Evolutionary conservation across 1,140 invertebrate genomes (phyloP).

Genomic region (Alviniconcha marisindica): DNA sequence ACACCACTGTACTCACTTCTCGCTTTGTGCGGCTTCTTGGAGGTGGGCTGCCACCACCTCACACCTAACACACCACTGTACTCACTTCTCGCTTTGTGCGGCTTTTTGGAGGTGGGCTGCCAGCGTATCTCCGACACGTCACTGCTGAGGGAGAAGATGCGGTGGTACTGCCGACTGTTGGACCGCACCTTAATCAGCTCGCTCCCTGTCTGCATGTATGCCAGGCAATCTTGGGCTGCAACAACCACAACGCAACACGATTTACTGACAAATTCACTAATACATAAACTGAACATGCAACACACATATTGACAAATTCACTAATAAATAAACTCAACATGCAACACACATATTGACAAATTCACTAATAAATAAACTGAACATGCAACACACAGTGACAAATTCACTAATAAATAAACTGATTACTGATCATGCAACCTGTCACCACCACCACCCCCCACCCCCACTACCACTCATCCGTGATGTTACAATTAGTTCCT

Average conservation of each 20-base stretch:
- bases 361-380: not conserved
- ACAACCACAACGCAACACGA: constrained; percentile 40
- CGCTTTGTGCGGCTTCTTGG: constrained; percentile 83
- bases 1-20: constrained; percentile 76
- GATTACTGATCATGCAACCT: too few relatives aligned
- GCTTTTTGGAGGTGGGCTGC: constrained; percentile 82
- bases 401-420: not conserved
- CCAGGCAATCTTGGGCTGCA: constrained; percentile 81
- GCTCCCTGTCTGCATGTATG: constrained; percentile 81
- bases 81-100: constrained; percentile 81
- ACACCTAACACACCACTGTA: constrained; percentile 44
- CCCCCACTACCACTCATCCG: too few relatives aligned
- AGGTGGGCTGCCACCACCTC: constrained; percentile 81
- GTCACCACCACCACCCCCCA: too few relatives aligned
- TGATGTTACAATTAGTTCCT: too few relatives aligned
- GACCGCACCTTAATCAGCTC: constrained; percentile 81
- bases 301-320: not conserved
- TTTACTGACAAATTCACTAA: not conserved
- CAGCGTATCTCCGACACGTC: constrained; percentile 81
- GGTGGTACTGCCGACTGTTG: constrained; percentile 81
- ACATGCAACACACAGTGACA: too few relatives aligned
- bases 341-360: not conserved
- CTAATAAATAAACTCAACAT: not conserved
- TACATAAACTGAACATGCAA: not conserved
- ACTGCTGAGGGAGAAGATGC: constrained; percentile 80